Percentiles rank a stretch among this genome's conserved stretches.
Evolutionary conservation across 2,797 vertebrate genomes (phyloP).

Genomic region (Cyprinella venusta): DNA sequence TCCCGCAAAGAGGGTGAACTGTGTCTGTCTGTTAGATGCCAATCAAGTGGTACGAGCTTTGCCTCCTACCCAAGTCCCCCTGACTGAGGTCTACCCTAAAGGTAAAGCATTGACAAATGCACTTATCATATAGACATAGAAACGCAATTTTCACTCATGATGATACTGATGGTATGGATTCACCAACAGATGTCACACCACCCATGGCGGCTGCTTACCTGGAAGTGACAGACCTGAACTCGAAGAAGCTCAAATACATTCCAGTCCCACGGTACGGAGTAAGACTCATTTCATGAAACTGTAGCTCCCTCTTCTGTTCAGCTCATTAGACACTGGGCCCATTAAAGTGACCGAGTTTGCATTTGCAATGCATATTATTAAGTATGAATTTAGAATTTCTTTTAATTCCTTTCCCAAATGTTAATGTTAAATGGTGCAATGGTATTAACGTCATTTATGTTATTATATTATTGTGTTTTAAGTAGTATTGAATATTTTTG

Average conservation of each 20-base stretch:
- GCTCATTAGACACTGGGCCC: background rate
- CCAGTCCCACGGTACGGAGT: constrained; percentile 88
- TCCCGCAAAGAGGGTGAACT: constrained; percentile 82
- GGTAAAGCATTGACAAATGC: constrained; percentile 74
- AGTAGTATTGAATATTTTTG: background rate
- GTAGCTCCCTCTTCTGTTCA: constrained; percentile 50
- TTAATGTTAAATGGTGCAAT: background rate
- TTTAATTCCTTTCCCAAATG: background rate
- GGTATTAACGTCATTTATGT: background rate
- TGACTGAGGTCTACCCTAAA: constrained; percentile 92
- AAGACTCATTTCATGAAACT: constrained; percentile 3
- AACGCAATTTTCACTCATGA: background rate
- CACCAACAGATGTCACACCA: constrained; percentile 83
- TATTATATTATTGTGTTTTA: background rate
- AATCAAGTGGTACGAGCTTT: constrained; percentile 92
- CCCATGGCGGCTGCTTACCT: constrained; percentile 88
- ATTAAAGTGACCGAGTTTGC: background rate
- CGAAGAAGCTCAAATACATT: constrained; percentile 95
- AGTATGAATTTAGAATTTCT: background rate
- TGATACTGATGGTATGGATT: constrained; percentile 8
- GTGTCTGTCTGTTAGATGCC: constrained; percentile 82
- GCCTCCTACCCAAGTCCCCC: constrained; percentile 85
- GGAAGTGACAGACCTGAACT: constrained; percentile 93
- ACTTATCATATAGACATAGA: background rate
- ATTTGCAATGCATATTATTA: background rate